Evolutionary conservation across 2,797 vertebrate genomes (phyloP).

Genomic region (Crypturellus tataupa): DNA sequence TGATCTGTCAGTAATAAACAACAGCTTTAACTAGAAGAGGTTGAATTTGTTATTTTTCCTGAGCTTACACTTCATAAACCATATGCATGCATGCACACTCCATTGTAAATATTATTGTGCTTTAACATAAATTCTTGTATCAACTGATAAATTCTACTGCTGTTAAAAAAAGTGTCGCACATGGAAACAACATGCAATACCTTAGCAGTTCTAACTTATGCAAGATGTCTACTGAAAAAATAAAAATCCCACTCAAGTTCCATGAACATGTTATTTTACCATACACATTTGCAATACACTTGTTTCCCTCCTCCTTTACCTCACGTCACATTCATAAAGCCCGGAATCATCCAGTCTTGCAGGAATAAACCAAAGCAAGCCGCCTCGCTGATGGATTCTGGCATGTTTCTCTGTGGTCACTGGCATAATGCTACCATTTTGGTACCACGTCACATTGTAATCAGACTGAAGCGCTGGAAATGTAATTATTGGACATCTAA

Average conservation of each 20-base stretch:
- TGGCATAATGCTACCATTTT: slow-evolving; percentile 61
- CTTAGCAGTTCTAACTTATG: background rate
- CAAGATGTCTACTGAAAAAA: background rate
- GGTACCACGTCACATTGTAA: slow-evolving; percentile 75
- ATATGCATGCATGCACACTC: background rate
- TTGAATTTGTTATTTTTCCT: background rate
- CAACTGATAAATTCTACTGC: background rate
- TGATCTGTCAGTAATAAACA: background rate
- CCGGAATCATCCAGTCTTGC: slow-evolving; percentile 76
- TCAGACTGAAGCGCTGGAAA: background rate
- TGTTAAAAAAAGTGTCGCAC: background rate
- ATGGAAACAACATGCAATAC: background rate
- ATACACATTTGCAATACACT: background rate
- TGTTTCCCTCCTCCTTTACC: slow-evolving; percentile 62
- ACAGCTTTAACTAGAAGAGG: background rate
- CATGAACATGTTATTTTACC: background rate
- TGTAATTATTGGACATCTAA: slow-evolving; percentile 48
- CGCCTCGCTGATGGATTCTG: slow-evolving; percentile 76
- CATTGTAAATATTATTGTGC: background rate
- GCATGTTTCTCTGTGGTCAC: slow-evolving; percentile 41
- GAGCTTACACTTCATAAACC: background rate
- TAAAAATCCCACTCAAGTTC: background rate
- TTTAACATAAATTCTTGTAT: background rate
- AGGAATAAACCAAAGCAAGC: slow-evolving; percentile 81
- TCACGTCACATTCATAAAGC: slow-evolving; percentile 73